A percentile compares a stretch with the other conserved stretches of the same genome.
Conservation (phyloP, 92 coral and sea anemone species). For the Anthopleura xanthogrammica region DNA sequence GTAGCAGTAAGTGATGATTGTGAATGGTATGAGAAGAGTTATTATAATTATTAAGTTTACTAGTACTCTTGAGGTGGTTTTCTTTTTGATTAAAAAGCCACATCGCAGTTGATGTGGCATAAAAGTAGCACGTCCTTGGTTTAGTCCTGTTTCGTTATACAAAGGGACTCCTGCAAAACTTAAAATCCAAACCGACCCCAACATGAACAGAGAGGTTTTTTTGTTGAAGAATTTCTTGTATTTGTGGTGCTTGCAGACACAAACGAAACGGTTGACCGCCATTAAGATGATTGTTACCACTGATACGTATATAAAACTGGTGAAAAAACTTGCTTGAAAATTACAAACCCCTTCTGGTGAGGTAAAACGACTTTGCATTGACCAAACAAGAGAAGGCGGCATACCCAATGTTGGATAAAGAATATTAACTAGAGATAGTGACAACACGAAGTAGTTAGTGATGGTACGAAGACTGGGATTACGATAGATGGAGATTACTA, state of each 20-base stretch:
- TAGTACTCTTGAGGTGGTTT: neutral
- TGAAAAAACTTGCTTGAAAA: slow-evolving; percentile 15
- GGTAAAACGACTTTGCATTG: neutral
- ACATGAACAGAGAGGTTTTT: neutral
- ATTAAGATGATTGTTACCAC: slow-evolving; percentile 5
- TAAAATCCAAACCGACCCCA: slow-evolving; percentile 1
- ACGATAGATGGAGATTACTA: slow-evolving; percentile 6
- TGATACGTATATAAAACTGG: slow-evolving; percentile 8
- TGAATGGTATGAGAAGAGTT: neutral
- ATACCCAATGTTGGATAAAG: neutral
- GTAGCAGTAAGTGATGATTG: slow-evolving; percentile 8
- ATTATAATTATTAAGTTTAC: neutral
- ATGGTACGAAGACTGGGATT: slow-evolving; percentile 18
- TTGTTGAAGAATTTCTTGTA: slow-evolving; percentile 13
- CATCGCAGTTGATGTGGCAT: neutral
- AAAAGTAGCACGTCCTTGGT: neutral
- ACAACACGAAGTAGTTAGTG: slow-evolving; percentile 18
- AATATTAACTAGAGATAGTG: slow-evolving; percentile 3
- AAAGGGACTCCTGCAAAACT: neutral
- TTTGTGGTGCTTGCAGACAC: slow-evolving; percentile 12
- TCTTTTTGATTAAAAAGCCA: neutral
- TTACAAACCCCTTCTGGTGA: neutral
- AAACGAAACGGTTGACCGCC: slow-evolving; percentile 10
- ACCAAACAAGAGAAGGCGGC: slow-evolving; percentile 1
- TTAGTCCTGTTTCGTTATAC: neutral